These are phyloP conservation scores for Philaenus spumarius DNA, from an alignment of 1,140 invertebrate genomes.

Conservation along the genomic window DNA sequence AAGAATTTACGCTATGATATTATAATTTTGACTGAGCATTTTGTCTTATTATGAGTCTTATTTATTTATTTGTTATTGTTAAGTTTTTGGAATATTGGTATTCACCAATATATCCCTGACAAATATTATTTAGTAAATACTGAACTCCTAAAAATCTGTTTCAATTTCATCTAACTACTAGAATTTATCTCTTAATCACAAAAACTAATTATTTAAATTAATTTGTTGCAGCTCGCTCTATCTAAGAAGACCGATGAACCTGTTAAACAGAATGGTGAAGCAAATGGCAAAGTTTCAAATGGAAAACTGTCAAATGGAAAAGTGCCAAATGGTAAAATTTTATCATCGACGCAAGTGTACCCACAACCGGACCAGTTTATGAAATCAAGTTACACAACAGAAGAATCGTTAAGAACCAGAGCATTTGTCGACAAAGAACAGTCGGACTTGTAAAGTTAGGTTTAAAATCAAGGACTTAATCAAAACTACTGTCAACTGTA, in stretches of 20 bases:
- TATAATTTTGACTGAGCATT: too few relatives aligned
- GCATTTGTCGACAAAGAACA: slow-evolving; percentile 11
- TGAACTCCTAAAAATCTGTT: not conserved
- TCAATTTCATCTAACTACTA: not conserved
- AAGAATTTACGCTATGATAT: too few relatives aligned
- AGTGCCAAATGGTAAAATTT: too few relatives aligned
- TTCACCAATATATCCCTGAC: too few relatives aligned
- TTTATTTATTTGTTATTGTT: not conserved
- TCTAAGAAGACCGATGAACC: slow-evolving; percentile 1
- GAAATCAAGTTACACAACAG: slow-evolving; percentile 16
- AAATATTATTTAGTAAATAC: not conserved
- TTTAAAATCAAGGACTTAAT: too few relatives aligned
- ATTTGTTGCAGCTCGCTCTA: not conserved
- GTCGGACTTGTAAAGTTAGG: not conserved
- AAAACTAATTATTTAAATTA: not conserved
- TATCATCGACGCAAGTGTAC: not conserved
- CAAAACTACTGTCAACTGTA: too few relatives aligned
- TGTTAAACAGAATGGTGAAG: not conserved
- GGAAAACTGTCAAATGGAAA: not conserved
- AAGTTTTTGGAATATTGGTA: too few relatives aligned
- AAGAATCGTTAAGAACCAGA: slow-evolving; percentile 10
- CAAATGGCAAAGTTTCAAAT: slow-evolving; percentile 5
- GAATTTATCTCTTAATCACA: not conserved
- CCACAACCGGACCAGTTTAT: slow-evolving; percentile 12
- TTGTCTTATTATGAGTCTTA: not conserved